Evolutionary conservation across 2,888 invertebrate genomes (phyloP).

Genomic region (Adineta ricciae): DNA sequence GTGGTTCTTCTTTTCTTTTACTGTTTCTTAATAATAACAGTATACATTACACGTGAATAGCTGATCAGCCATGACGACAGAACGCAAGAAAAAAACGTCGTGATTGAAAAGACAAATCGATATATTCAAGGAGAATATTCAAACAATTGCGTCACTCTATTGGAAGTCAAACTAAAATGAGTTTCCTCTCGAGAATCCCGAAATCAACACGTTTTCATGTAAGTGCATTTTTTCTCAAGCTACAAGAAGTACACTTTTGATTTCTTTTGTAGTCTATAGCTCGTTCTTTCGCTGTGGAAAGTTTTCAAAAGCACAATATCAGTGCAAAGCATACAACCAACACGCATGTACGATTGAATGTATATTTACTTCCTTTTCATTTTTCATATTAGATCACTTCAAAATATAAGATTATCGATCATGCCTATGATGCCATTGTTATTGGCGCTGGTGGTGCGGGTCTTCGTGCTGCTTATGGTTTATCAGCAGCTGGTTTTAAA

Average conservation of each 20-base stretch:
- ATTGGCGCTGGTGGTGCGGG: constrained; percentile 96
- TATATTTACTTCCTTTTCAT: neutral
- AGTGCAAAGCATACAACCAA: neutral
- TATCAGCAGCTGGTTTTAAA: constrained; percentile 88
- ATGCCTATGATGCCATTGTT: constrained; percentile 88
- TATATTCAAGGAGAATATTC: too few species aligned
- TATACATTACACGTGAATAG: too few species aligned
- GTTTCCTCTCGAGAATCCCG: neutral
- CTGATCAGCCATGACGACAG: too few species aligned
- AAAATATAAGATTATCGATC: constrained; percentile 57
- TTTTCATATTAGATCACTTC: neutral
- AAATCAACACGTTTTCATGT: neutral
- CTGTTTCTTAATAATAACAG: too few species aligned
- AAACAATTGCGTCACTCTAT: too few species aligned
- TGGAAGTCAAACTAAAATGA: neutral
- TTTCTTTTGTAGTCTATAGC: neutral
- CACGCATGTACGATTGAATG: neutral
- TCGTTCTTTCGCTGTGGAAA: neutral
- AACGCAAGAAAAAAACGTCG: too few species aligned
- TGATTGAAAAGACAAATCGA: too few species aligned
- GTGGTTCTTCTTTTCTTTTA: too few species aligned
- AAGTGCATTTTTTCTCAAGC: neutral
- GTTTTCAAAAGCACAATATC: neutral
- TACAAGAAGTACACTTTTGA: neutral
- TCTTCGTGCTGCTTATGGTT: constrained; percentile 85